A percentile compares a stretch with the other conserved stretches of the same genome.
Conservation (phyloP, 2,797 vertebrate species). For the Thalassophryne amazonica region DNA sequence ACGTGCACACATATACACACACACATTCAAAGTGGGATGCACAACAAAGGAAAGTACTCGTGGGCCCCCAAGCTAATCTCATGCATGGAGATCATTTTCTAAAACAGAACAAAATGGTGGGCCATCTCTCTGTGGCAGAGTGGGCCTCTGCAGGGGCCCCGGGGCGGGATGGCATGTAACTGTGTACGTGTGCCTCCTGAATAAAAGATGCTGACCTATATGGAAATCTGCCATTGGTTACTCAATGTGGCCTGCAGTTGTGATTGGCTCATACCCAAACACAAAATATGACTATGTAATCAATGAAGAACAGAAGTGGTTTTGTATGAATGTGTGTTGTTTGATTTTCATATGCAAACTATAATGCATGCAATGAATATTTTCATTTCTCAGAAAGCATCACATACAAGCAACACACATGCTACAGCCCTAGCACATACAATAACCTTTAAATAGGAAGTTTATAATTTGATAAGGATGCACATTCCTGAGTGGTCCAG, state of each 20-base stretch:
- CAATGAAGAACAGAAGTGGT: neutral
- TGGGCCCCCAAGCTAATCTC: slow-evolving; percentile 60
- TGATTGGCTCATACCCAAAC: slow-evolving; percentile 60
- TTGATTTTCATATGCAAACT: no score
- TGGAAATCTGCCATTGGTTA: slow-evolving; percentile 77
- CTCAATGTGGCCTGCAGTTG: slow-evolving; percentile 73
- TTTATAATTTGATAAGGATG: no score
- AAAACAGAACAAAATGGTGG: slow-evolving; percentile 72
- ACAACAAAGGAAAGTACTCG: slow-evolving; percentile 55
- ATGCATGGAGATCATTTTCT: slow-evolving; percentile 74
- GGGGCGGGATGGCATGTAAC: slow-evolving; percentile 73
- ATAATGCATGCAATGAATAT: no score
- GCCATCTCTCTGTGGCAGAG: slow-evolving; percentile 62
- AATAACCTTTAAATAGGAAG: no score
- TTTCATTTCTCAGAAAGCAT: no score
- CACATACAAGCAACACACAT: no score
- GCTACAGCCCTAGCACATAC: no score
- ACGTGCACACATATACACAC: neutral
- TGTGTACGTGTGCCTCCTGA: slow-evolving; percentile 75
- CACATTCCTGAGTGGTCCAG: no score
- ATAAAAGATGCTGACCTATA: slow-evolving; percentile 82
- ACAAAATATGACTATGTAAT: slow-evolving; percentile 21
- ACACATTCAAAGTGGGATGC: slow-evolving; percentile 48
- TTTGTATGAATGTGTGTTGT: neutral
- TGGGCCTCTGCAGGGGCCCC: slow-evolving; percentile 64